phyloP scores from a whole-genome alignment of 2,888 invertebrate species.

The Nephrotoma guestfalica region DNA sequence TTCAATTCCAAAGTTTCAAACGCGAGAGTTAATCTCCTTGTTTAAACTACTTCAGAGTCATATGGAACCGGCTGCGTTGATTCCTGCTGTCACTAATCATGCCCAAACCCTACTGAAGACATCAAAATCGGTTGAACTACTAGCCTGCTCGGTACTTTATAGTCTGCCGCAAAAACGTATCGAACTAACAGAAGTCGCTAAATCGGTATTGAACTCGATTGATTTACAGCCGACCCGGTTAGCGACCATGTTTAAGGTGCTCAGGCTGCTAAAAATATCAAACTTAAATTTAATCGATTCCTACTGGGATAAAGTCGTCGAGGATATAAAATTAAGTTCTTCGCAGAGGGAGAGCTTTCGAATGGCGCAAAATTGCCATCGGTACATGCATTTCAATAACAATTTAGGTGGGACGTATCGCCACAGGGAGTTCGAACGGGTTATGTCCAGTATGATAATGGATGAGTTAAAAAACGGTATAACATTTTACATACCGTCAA shows the following conservation, averaged over 20 bases:
- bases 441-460: conserved; percentile 28
- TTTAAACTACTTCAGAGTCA: conserved; percentile 35
- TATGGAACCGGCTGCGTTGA: conserved; percentile 35
- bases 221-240: conserved; percentile 22
- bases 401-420: conserved; percentile 37
- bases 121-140: conserved; percentile 28
- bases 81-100: conserved; percentile 29
- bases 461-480: conserved; percentile 24
- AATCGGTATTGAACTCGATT: conserved; percentile 21
- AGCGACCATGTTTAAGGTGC: conserved; percentile 29
- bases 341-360: conserved; percentile 19
- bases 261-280: conserved; percentile 35
- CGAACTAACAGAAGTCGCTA: conserved; percentile 27
- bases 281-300: conserved; percentile 31
- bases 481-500: conserved; percentile 27
- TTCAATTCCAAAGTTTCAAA: conserved; percentile 25
- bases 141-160: conserved; percentile 33
- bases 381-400: conserved; percentile 39
- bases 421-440: conserved; percentile 33
- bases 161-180: conserved; percentile 30
- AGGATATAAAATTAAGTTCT: conserved; percentile 21
- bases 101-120: conserved; percentile 27
- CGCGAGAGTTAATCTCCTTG: conserved; percentile 27
- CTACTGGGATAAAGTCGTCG: conserved; percentile 34
- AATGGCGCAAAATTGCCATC: conserved; percentile 32